These are phyloP conservation scores for Nyctereutes procyonoides DNA, from an alignment of 2,113 vertebrate species.

Conservation along the genomic window DNA sequence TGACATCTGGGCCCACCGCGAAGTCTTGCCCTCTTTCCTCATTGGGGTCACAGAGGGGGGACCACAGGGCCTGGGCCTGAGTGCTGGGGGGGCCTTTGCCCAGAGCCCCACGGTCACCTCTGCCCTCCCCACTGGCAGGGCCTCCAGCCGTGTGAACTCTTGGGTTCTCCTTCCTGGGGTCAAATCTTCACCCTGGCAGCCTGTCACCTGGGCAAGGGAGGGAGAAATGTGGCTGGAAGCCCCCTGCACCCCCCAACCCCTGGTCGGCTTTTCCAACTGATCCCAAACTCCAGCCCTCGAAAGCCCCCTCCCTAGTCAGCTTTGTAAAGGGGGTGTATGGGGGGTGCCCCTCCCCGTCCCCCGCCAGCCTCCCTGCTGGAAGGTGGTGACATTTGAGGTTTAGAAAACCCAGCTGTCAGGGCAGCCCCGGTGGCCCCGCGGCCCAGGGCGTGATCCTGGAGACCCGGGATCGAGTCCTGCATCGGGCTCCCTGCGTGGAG, in stretches of 20 bases:
- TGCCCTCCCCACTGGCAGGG: background rate
- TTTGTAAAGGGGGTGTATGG: background rate
- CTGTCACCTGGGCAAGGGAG: background rate
- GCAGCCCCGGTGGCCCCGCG: too few relatives aligned
- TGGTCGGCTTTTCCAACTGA: background rate
- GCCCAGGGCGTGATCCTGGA: too few relatives aligned
- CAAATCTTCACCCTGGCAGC: background rate
- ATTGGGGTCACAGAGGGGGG: accelerated
- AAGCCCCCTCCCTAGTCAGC: background rate
- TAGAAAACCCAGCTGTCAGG: background rate
- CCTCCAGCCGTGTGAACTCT: background rate
- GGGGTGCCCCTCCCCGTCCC: too few relatives aligned
- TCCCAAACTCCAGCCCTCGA: background rate
- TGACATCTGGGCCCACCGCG: accelerated
- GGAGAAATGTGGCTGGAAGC: background rate
- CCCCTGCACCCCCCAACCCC: background rate
- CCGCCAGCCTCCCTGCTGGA: accelerated
- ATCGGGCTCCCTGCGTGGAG: too few relatives aligned
- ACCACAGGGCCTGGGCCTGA: background rate
- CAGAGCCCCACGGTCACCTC: background rate
- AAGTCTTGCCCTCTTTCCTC: too few relatives aligned
- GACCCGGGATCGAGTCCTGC: too few relatives aligned
- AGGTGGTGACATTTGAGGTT: accelerated
- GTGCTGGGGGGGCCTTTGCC: background rate
- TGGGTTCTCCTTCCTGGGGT: background rate